Percentiles rank a stretch among this genome's conserved stretches.
These are phyloP conservation scores for Pristionchus mayeri DNA, from an alignment of 2,888 invertebrate species.

Conservation along the genomic window DNA sequence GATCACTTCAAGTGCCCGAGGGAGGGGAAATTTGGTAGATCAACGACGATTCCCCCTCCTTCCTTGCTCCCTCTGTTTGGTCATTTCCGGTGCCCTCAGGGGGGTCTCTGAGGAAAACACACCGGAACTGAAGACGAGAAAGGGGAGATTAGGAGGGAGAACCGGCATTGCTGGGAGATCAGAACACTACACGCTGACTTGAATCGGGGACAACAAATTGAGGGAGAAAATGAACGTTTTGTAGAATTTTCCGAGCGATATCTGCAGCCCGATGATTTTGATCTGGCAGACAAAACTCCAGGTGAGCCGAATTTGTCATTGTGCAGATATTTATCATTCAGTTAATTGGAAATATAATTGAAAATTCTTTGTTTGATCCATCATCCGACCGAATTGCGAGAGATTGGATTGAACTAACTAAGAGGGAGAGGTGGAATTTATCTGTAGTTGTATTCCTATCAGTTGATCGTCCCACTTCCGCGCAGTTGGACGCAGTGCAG, in stretches of 20 bases:
- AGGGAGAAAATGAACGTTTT: background rate
- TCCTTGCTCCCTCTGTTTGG: background rate
- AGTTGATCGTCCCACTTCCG: slow-evolving; percentile 67
- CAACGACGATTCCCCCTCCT: background rate
- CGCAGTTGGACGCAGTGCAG: slow-evolving; percentile 72
- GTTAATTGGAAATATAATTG: no score
- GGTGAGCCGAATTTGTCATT: background rate
- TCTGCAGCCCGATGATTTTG: slow-evolving; percentile 73
- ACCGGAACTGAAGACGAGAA: slow-evolving; percentile 18
- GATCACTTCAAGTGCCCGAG: slow-evolving; percentile 27
- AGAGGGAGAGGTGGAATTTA: no score
- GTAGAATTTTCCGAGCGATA: slow-evolving; percentile 72
- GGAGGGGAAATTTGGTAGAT: background rate
- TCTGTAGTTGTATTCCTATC: background rate
- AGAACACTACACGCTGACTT: no score
- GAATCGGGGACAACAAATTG: background rate
- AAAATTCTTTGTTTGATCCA: no score
- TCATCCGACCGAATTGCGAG: no score
- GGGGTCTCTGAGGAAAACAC: background rate
- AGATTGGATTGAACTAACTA: no score
- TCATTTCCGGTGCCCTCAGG: background rate
- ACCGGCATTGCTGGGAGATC: background rate
- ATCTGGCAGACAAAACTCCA: slow-evolving; percentile 61
- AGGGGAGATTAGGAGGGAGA: background rate
- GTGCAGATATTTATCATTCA: background rate